Evolutionary conservation across 2,888 invertebrate species (phyloP), one percentile per base, ranked within the genome.

Genomic region (Argyresthia goedartella): DNA sequence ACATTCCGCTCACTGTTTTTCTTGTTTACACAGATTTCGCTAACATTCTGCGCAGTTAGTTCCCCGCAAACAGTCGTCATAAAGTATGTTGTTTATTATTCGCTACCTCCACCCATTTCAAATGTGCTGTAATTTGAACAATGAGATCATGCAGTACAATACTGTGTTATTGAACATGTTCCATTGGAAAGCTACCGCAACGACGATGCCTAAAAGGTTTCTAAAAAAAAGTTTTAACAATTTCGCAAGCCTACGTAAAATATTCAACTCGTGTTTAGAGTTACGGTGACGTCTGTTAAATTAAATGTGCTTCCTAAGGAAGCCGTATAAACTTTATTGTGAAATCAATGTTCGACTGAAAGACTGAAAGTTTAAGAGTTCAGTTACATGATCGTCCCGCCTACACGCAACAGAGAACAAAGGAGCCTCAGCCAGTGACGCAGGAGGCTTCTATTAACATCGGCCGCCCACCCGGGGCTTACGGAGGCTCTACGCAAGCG

Each of bases 1-100:
- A 72, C 67, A 73, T 67, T 67, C 69, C 68, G 61, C 64, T 66
- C 61, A 66, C 39, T 76, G 71, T 76, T 75, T 71, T 75, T 73
- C 72, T 65, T 57, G 70, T 81, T 85, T 81, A 68, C 69, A 73
- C 77, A 81, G 77, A 76, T 79, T 80, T 75, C 63, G 59, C 59
- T 50, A 64, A 68, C 64, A 68, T 73, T 74, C 69, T 82, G 78
- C 86, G 81, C 79, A 81, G 76, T 79, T 71, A 67, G 61, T 58
- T 52, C 50, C 56, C 53, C 52, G 54, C 57, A 51, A 52, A 55
- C 55, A 44, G 15, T 10, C 10, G 10, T 14, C 16, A 13, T 43
- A n/a, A 39, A 10, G 3, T 14, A 44, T 44, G 16, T 44, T 44
- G 16, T 44, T 44, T 44, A 16, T 44, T 44, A 14, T 44, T 9